These are phyloP conservation scores for Carcina quercana DNA, from an alignment of 2,888 invertebrate genomes.

Conservation along the genomic window DNA sequence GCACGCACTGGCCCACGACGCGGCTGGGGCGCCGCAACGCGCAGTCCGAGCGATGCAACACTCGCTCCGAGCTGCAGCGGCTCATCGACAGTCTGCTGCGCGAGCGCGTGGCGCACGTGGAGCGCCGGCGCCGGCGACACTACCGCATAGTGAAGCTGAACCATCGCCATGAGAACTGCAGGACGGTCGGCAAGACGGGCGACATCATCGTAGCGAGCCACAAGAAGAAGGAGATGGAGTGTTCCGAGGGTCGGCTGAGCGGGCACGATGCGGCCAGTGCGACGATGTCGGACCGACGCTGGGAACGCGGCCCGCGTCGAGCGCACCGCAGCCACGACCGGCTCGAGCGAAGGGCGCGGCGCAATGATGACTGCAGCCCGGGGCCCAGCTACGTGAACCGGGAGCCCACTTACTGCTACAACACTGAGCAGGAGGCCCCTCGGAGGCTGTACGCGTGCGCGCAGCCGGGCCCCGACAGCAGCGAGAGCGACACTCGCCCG, in stretches of 20 bases:
- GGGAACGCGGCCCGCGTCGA: slow-evolving; percentile 28
- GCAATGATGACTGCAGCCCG: slow-evolving; percentile 40
- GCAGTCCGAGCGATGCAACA: slow-evolving; percentile 45
- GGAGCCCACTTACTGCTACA: slow-evolving; percentile 52
- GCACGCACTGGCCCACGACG: slow-evolving; percentile 64
- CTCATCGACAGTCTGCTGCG: slow-evolving; percentile 57
- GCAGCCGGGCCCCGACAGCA: slow-evolving; percentile 39
- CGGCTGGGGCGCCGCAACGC: slow-evolving; percentile 47
- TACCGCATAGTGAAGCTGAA: slow-evolving; percentile 63
- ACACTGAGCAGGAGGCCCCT: slow-evolving; percentile 29
- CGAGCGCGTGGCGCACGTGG: slow-evolving; percentile 61
- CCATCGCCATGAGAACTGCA: slow-evolving; percentile 55
- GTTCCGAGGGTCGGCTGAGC: slow-evolving; percentile 30
- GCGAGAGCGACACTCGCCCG: slow-evolving; percentile 29
- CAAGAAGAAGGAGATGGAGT: slow-evolving; percentile 44
- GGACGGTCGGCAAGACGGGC: slow-evolving; percentile 59
- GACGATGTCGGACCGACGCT: slow-evolving; percentile 29
- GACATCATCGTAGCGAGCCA: slow-evolving; percentile 67
- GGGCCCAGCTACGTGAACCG: slow-evolving; percentile 49
- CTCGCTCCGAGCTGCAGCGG: slow-evolving; percentile 53
- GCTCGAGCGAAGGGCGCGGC: slow-evolving; percentile 26
- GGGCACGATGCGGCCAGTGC: slow-evolving; percentile 40
- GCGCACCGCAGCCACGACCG: slow-evolving; percentile 42
- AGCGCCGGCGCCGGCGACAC: slow-evolving; percentile 58
- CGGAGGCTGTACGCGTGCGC: slow-evolving; percentile 14